Base-by-base conservation (phyloP, 37 sponge, comb jelly and placozoan species). In the Crambe crambe region DNA sequence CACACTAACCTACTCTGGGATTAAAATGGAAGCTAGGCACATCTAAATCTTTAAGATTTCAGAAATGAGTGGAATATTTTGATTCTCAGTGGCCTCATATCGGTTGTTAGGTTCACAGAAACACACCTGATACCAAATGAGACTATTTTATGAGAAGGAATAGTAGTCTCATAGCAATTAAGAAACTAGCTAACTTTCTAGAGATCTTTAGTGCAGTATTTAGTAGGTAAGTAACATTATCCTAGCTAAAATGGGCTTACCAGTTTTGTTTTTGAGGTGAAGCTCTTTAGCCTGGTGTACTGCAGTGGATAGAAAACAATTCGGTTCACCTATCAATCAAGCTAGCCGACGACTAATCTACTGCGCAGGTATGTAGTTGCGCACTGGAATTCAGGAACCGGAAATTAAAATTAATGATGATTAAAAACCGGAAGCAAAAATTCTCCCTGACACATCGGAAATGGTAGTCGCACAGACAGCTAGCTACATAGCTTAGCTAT, bases 251-350 rank as follows among this genome's bases (percentile, higher is more conserved):
- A 47, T 56, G n/a, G 1, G 70, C 83, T 82, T 65, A 82, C 83
- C 83, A 64, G 34, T 73, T 34, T 82, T 82, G 21, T 26, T 82
- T 42, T 73, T 82, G 21, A 73, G 73, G 1, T 43, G 71, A 40
- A 82, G 47, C 43, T 82, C 74, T 37, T 74, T 82, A 4, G 66
- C 74, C 61, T 73, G 83, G 42, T 62, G 43, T 9, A 82, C 83
- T 82, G 71, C 42, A 76, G 29, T 1, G 26, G 23, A 60, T 22
- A 70, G 34, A 30, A 29, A 65, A 34, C 3, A 15, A n/a, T 60
- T 47, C 12, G 51, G 51, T 12, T 47, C 10, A 47, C 51, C 6
- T 12, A 47, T 6, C 12, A 47, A 6, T 15, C 51, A 47, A 6
- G 12, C 51, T 47, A 47, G 51, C 12, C 12, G n/a, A n/a, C n/a